Evolutionary conservation across 2,888 invertebrate species (phyloP).

Genomic region (Stictocephala bisonia): DNA sequence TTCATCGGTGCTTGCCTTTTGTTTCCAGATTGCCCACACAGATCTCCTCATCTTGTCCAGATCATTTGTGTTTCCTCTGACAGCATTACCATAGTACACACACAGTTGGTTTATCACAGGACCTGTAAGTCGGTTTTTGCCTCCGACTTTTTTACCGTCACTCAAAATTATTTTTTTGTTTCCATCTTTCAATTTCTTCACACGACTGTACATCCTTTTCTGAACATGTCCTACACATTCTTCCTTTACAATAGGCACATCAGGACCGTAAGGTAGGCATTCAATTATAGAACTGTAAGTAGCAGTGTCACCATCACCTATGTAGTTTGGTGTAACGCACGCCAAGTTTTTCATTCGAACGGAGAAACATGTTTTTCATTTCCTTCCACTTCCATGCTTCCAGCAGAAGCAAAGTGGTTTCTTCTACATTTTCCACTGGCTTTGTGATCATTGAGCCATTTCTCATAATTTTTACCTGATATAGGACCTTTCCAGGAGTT

Average conservation of each 20-base stretch:
- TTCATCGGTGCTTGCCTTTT: no score
- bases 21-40: no score
- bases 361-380: constrained; percentile 44
- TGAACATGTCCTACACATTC: constrained; percentile 50
- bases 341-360: constrained; percentile 43
- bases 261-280: constrained; percentile 42
- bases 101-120: neutral
- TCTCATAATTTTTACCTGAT: constrained; percentile 1
- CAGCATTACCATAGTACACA: no score
- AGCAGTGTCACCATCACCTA: constrained; percentile 44
- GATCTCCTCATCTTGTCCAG: no score
- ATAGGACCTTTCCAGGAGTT: constrained; percentile 3
- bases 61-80: no score
- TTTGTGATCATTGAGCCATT: neutral
- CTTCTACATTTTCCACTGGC: neutral
- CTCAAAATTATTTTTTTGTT: neutral
- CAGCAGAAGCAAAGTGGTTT: constrained; percentile 1
- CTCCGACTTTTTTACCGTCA: constrained; percentile 29
- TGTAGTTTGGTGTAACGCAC: constrained; percentile 43
- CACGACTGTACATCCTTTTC: constrained; percentile 48
- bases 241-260: constrained; percentile 36
- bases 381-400: constrained; percentile 50
- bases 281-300: neutral
- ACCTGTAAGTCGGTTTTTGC: constrained; percentile 27
- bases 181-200: constrained; percentile 26